A percentile compares a stretch with the other conserved stretches of the same genome.
phyloP scores from a whole-genome alignment of 1,140 invertebrate species.

The Drosophila asahinai region DNA sequence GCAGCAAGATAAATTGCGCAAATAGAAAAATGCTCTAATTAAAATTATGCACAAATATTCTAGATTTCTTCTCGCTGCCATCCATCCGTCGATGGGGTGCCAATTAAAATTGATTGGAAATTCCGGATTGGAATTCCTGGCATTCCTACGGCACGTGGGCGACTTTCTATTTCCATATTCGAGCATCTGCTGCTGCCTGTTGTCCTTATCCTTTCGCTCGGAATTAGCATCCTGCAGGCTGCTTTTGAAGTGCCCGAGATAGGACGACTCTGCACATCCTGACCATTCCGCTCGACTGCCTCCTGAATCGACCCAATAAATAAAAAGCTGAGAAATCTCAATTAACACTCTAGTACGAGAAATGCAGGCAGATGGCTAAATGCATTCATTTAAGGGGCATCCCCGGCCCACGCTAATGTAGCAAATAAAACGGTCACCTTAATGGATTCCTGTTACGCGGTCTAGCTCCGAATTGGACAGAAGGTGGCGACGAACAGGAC shows the following conservation, averaged over 20 bases:
- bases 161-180: conserved; percentile 13
- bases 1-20: conserved; percentile 78
- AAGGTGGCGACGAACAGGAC: conserved; percentile 55
- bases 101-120: conserved; percentile 85
- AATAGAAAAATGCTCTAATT: conserved; percentile 84
- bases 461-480: conserved; percentile 80
- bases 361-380: conserved; percentile 81
- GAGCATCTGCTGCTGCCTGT: conserved; percentile 20
- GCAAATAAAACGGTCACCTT: conserved; percentile 81
- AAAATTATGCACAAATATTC: conserved; percentile 84
- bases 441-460: conserved; percentile 82
- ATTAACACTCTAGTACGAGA: conserved; percentile 74
- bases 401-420: conserved; percentile 62
- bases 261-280: conserved; percentile 20
- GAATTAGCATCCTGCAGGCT: conserved; percentile 58
- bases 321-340: conserved; percentile 40
- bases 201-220: conserved; percentile 32
- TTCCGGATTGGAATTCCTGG: conserved; percentile 68
- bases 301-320: conserved; percentile 39
- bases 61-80: conserved; percentile 58
- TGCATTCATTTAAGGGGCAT: conserved; percentile 77
- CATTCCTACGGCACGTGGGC: conserved; percentile 76
- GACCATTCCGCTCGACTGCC: conserved; percentile 59
- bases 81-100: conserved; percentile 81
- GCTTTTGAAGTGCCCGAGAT: conserved; percentile 11